phyloP scores from a whole-genome alignment of 2,888 invertebrate species.

The Ornithoptera alexandrae region DNA sequence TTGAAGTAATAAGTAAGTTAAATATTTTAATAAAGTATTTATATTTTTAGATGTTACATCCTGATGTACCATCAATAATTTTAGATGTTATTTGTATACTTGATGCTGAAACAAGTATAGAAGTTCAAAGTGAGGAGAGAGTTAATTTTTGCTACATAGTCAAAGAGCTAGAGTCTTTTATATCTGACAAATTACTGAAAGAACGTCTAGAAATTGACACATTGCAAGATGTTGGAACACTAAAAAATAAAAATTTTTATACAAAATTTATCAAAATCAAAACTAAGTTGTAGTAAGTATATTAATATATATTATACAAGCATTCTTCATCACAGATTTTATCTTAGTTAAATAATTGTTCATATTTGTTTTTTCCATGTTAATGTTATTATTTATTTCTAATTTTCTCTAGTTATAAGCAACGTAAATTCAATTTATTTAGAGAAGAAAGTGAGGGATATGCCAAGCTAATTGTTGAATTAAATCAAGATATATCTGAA shows the following conservation, averaged over 20 bases:
- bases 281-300: slow-evolving; percentile 97
- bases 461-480: slow-evolving; percentile 95
- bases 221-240: slow-evolving; percentile 92
- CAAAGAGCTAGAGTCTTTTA: slow-evolving; percentile 88
- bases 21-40: not conserved
- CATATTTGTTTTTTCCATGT: not conserved
- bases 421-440: slow-evolving; percentile 98
- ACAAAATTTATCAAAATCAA: slow-evolving; percentile 98
- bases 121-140: slow-evolving; percentile 85
- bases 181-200: slow-evolving; percentile 92
- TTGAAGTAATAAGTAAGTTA: not conserved
- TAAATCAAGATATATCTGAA: slow-evolving; percentile 89
- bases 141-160: slow-evolving; percentile 88
- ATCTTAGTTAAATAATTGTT: not conserved
- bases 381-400: not conserved
- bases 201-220: slow-evolving; percentile 97
- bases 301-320: slow-evolving; percentile 8
- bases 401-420: slow-evolving; percentile 92
- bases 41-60: slow-evolving; percentile 83
- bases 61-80: slow-evolving; percentile 89
- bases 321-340: not conserved
- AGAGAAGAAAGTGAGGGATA: slow-evolving; percentile 99
- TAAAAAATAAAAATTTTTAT: slow-evolving; percentile 93
- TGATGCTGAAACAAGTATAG: slow-evolving; percentile 89
- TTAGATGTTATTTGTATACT: slow-evolving; percentile 91